These are phyloP conservation scores for Luscinia luscinia DNA, from an alignment of 2,797 vertebrate species.

Conservation along the genomic window DNA sequence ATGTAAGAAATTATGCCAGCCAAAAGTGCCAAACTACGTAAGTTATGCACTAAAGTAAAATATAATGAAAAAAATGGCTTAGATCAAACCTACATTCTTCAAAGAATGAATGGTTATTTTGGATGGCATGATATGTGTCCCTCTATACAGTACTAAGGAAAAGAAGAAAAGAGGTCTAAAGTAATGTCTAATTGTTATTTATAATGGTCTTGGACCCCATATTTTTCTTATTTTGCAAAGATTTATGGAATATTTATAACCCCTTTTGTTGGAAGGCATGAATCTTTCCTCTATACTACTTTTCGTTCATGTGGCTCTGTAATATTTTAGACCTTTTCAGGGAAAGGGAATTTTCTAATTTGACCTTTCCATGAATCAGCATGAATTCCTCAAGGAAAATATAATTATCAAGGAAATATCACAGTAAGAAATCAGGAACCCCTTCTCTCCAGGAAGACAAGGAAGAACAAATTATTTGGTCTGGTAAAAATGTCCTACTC, in stretches of 20 bases:
- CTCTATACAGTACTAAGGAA: neutral
- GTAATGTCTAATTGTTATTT: neutral
- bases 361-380: neutral
- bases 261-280: neutral
- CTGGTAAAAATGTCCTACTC: neutral
- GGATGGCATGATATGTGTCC: neutral
- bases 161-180: neutral
- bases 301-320: neutral
- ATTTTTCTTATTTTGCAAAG: neutral
- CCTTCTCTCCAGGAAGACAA: neutral
- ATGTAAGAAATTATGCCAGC: neutral
- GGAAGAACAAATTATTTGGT: neutral
- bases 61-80: neutral
- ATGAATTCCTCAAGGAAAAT: neutral
- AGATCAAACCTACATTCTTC: neutral
- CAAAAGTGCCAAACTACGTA: neutral
- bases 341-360: neutral
- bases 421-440: neutral
- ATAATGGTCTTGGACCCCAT: neutral
- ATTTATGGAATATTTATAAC: neutral
- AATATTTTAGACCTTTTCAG: neutral
- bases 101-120: neutral
- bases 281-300: neutral
- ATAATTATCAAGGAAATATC: neutral
- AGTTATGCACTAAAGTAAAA: neutral